Evolutionary conservation across 2,888 invertebrate species (phyloP), one percentile per base, ranked within the genome.

Genomic region (Drosophila meridiana): DNA sequence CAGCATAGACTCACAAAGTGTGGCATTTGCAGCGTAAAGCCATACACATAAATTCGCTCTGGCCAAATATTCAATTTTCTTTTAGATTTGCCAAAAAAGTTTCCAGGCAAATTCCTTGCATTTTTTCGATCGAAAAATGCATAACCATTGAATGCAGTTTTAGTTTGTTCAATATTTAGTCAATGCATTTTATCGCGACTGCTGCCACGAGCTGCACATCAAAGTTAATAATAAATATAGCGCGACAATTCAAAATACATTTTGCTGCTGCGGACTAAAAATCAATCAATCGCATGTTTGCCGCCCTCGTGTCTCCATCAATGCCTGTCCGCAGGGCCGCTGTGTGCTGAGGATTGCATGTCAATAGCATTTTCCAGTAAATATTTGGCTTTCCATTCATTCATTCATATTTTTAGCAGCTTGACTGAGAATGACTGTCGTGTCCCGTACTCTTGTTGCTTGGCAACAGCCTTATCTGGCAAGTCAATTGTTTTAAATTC

Each of bases 41-140:
- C 80, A 89, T 82, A 78, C 73, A 87, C 89, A 85, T 85, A 85
- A 89, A 85, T 85, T 89, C 62, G 63, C 64, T 65, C 61, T 75
- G 69, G 65, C 73, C 69, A 72, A 80, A 68, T 60, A 63, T 74
- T 69, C 69, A 69, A 70, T 66, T 75, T 67, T 79, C 69, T 66
- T 80, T 75, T 75, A 53, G 64, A 56, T 30, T 42, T 11, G 8
- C 34, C 45, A 55, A 40, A 42, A 45, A 57, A 48, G 59, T 70
- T 61, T 58, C 48, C 56, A 72, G 74, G 70, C 76, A 78, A 86
- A 81, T 81, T 52, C 20, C 50, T 5, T 20, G 2, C n/a, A 3
- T 4, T 71, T 73, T 63, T 63, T 6, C n/a, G 14, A 32, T 28
- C 9, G 45, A 64, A 63, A 67, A 64, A 53, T 69, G 56, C 57